These are phyloP conservation scores for Hololepta plana DNA, from an alignment of 2,888 invertebrate species.

Conservation along the genomic window DNA sequence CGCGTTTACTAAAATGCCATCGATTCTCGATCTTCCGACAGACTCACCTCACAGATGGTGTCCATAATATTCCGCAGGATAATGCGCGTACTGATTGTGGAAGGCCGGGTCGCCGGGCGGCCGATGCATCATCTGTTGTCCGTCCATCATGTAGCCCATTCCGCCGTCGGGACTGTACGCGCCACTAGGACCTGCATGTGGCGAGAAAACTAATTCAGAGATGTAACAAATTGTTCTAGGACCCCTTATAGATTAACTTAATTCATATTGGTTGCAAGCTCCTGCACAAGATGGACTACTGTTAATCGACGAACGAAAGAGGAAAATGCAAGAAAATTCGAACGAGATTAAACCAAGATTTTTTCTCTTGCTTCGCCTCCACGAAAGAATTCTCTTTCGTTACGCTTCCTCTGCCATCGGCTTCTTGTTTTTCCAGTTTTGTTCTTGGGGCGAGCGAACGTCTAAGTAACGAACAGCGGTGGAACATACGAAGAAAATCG, in stretches of 20 bases:
- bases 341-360: too few relatives aligned
- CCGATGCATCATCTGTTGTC: slow-evolving; percentile 94
- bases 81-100: slow-evolving; percentile 87
- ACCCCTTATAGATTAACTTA: slow-evolving; percentile 14
- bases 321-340: too few relatives aligned
- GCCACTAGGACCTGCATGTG: slow-evolving; percentile 87
- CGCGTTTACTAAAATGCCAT: neutral
- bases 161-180: slow-evolving; percentile 92
- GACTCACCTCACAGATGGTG: slow-evolving; percentile 60
- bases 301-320: too few relatives aligned
- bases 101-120: slow-evolving; percentile 84
- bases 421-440: too few relatives aligned
- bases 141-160: slow-evolving; percentile 97
- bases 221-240: slow-evolving; percentile 36
- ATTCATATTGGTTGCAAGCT: too few relatives aligned
- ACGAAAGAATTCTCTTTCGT: too few relatives aligned
- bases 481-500: too few relatives aligned
- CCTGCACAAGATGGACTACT: too few relatives aligned
- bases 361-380: too few relatives aligned
- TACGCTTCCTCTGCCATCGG: too few relatives aligned
- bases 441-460: too few relatives aligned
- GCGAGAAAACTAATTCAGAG: slow-evolving; percentile 66
- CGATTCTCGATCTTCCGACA: neutral
- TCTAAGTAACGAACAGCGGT: too few relatives aligned
- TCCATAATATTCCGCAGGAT: slow-evolving; percentile 83